These are phyloP conservation scores for Pygocentrus nattereri DNA, from an alignment of 2,797 vertebrate genomes.

Conservation along the genomic window DNA sequence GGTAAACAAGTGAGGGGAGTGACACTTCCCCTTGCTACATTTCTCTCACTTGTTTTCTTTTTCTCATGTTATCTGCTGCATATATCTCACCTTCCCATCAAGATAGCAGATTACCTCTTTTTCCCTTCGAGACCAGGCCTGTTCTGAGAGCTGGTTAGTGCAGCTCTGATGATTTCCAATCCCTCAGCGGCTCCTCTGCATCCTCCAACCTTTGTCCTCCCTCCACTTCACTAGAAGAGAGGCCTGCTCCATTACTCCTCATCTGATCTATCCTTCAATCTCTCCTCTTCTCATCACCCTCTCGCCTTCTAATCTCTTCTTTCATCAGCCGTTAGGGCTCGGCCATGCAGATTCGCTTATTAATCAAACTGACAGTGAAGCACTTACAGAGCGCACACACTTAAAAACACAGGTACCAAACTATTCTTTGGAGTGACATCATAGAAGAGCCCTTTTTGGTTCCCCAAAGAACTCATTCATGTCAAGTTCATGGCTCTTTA, in stretches of 20 bases:
- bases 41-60: slow-evolving; percentile 4
- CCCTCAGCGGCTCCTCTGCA: slow-evolving; percentile 36
- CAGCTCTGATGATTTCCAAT: slow-evolving; percentile 49
- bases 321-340: slow-evolving; percentile 50
- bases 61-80: slow-evolving; percentile 15
- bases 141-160: slow-evolving; percentile 26
- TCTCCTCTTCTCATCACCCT: slow-evolving; percentile 49
- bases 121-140: slow-evolving; percentile 1
- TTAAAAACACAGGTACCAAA: background rate
- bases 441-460: background rate
- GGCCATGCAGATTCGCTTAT: slow-evolving; percentile 55
- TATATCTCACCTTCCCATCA: slow-evolving; percentile 30
- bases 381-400: background rate
- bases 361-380: slow-evolving; percentile 57
- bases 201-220: slow-evolving; percentile 37
- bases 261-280: slow-evolving; percentile 51
- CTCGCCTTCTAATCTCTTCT: slow-evolving; percentile 51
- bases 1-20: slow-evolving; percentile 44
- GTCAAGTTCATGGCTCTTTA: too few species aligned
- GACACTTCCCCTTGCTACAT: slow-evolving; percentile 27
- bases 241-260: slow-evolving; percentile 48
- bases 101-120: slow-evolving; percentile 34
- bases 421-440: background rate
- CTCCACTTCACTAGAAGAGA: slow-evolving; percentile 39
- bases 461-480: background rate